A percentile compares a stretch with the other conserved stretches of the same genome.
These are phyloP conservation scores for Spisula solida DNA, from an alignment of 2,888 invertebrate genomes.

Conservation along the genomic window DNA sequence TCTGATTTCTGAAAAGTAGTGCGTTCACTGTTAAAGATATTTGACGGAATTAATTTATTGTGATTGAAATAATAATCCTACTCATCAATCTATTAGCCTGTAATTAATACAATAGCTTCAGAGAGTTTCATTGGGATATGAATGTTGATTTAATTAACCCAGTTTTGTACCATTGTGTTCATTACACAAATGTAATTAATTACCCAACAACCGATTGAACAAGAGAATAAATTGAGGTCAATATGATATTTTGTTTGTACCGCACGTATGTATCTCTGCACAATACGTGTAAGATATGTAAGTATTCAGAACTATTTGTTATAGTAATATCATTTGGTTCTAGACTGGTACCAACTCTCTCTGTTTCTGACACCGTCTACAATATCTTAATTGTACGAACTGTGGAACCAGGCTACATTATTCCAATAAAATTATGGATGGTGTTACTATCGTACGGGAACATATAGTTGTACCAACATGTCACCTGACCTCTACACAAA, in stretches of 20 bases:
- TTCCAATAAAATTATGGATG: too few species aligned
- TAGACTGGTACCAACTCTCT: too few species aligned
- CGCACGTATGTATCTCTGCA: too few species aligned
- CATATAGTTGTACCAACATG: too few species aligned
- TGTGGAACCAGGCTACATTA: too few species aligned
- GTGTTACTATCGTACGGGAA: too few species aligned
- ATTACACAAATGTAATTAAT: background rate
- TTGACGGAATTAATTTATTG: background rate
- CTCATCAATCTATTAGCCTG: background rate
- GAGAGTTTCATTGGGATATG: background rate
- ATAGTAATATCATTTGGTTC: too few species aligned
- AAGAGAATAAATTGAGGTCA: background rate
- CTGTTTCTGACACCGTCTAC: too few species aligned
- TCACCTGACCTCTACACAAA: too few species aligned
- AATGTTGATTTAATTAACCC: background rate
- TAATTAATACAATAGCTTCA: background rate
- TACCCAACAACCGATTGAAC: background rate
- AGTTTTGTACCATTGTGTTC: background rate
- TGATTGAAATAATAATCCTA: background rate
- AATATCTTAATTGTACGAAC: too few species aligned
- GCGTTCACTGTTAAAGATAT: background rate
- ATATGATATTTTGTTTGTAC: background rate
- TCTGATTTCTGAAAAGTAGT: background rate
- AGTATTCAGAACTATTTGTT: too few species aligned
- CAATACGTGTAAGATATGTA: too few species aligned